These are phyloP conservation scores for Ranitomeya imitator DNA, from an alignment of 2,113 vertebrate genomes.

Conservation along the genomic window DNA sequence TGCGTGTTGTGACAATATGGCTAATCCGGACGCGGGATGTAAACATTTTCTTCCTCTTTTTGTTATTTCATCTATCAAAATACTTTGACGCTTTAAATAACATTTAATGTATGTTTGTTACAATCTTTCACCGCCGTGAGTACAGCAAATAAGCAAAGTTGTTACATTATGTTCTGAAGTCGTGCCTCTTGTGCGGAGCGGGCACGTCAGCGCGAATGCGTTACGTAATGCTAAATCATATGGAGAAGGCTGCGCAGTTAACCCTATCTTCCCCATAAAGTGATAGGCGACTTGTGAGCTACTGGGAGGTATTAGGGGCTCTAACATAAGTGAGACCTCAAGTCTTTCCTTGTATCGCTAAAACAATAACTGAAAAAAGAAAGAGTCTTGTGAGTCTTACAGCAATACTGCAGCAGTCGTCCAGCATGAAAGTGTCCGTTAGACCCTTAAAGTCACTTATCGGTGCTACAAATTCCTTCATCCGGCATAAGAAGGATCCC, in stretches of 20 bases:
- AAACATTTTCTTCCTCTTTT: conserved; percentile 24
- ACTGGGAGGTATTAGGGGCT: too few species aligned
- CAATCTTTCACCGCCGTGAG: conserved; percentile 4
- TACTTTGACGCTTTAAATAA: neutral
- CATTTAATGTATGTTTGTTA: neutral
- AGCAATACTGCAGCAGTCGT: too few species aligned
- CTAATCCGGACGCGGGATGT: neutral
- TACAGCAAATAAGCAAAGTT: neutral
- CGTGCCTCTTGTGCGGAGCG: neutral
- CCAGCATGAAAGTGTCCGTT: too few species aligned
- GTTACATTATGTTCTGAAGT: neutral
- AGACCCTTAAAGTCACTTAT: too few species aligned
- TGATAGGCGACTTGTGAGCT: too few species aligned
- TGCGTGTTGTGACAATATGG: conserved; percentile 11
- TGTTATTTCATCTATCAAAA: conserved; percentile 25
- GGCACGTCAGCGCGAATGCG: neutral
- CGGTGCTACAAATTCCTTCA: too few species aligned
- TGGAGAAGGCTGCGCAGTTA: neutral
- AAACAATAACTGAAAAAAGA: too few species aligned
- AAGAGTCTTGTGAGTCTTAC: too few species aligned
- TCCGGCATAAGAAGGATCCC: too few species aligned
- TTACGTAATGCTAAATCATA: neutral
- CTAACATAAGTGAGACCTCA: neutral
- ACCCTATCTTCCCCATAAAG: neutral
- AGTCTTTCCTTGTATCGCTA: neutral